Evolutionary conservation across 2,888 invertebrate genomes (phyloP).

Genomic region (Rotaria sp.): DNA sequence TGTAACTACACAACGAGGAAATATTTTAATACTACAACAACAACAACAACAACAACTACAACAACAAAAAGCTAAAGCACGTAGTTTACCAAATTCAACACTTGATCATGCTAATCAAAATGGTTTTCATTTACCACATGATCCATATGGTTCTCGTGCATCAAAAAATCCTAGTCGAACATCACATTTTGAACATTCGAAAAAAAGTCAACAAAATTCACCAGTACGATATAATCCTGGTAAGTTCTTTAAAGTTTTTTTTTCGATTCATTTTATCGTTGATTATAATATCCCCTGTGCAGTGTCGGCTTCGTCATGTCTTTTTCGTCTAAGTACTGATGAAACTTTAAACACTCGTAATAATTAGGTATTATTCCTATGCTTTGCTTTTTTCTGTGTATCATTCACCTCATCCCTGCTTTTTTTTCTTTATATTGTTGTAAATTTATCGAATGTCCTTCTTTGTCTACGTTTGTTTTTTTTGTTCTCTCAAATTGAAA

Average conservation of each 20-base stretch:
- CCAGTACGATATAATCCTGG: background rate
- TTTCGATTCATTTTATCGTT: background rate
- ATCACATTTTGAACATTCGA: background rate
- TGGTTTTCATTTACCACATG: constrained; percentile 26
- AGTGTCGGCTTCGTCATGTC: no score
- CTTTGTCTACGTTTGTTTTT: no score
- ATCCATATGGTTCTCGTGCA: background rate
- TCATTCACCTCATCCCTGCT: no score
- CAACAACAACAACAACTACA: background rate
- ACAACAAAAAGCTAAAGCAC: background rate
- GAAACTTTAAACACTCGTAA: no score
- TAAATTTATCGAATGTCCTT: no score
- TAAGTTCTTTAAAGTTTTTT: background rate
- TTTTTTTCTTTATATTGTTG: no score
- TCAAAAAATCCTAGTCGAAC: background rate
- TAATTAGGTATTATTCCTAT: no score
- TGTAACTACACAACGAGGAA: background rate
- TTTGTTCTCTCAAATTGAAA: no score
- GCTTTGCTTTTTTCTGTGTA: no score
- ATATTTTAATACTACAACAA: background rate
- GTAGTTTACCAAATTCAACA: constrained; percentile 23
- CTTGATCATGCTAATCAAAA: constrained; percentile 25
- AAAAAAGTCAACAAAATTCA: background rate
- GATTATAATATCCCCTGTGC: no score
- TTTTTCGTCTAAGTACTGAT: no score